Conservation (phyloP, 2,888 invertebrate species). For the Terebella lapidaria region DNA sequence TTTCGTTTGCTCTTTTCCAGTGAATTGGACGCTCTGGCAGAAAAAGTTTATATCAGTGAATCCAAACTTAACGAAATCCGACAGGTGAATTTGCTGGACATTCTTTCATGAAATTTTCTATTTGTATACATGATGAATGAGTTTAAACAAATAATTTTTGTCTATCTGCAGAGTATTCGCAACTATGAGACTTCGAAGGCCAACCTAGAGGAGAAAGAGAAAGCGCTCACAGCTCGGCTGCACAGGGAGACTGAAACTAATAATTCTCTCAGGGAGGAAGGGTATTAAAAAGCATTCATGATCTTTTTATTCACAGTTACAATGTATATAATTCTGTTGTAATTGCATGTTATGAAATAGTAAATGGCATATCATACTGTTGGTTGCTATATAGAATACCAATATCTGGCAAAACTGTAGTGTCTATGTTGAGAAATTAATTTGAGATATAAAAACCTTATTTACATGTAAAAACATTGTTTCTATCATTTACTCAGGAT, state of each 20-base stretch:
- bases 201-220: background rate
- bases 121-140: no score
- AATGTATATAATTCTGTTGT: no score
- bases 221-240: background rate
- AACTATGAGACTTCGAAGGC: background rate
- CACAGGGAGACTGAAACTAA: background rate
- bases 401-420: no score
- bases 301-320: no score
- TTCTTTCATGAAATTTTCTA: background rate
- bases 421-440: no score
- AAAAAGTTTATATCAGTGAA: constrained; percentile 36
- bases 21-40: constrained; percentile 38
- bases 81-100: constrained; percentile 11
- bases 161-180: background rate
- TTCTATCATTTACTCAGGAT: no score
- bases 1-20: constrained; percentile 26
- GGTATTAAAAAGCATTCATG: no score
- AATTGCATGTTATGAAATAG: no score
- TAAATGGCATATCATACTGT: no score
- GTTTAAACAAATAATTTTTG: background rate
- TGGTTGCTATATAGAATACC: no score
- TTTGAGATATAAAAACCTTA: no score
- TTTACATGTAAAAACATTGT: no score
- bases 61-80: constrained; percentile 28
- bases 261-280: background rate